These are phyloP conservation scores for Rhipidura dahli DNA, from an alignment of 2,113 vertebrate genomes.

Conservation along the genomic window DNA sequence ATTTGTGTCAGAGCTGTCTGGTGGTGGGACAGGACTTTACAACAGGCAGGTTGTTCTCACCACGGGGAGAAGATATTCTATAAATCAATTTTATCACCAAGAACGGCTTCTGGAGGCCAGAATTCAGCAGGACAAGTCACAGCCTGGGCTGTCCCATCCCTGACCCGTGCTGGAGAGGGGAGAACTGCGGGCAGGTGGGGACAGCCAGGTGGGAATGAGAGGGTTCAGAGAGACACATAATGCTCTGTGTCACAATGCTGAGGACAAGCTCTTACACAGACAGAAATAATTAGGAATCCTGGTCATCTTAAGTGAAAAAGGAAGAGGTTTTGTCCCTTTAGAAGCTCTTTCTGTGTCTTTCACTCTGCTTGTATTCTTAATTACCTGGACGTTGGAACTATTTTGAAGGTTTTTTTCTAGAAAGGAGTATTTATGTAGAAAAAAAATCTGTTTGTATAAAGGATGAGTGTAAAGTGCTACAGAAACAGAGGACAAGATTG, in stretches of 20 bases:
- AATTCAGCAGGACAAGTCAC: neutral
- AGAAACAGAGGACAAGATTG: neutral
- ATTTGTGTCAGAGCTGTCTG: neutral
- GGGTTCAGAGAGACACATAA: fast-evolving
- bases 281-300: neutral
- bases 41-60: neutral
- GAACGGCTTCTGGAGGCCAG: neutral
- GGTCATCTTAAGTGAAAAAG: neutral
- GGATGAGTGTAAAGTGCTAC: neutral
- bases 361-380: neutral
- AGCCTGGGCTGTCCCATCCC: neutral
- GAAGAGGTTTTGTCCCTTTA: neutral
- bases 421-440: neutral
- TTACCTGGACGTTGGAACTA: neutral
- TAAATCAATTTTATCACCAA: neutral
- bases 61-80: neutral
- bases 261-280: neutral
- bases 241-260: fast-evolving
- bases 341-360: neutral
- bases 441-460: neutral
- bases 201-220: neutral
- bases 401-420: neutral
- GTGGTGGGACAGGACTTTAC: neutral
- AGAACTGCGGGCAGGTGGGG: neutral
- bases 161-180: fast-evolving